These are phyloP conservation scores for Mastomys coucha DNA, from an alignment of 2,113 vertebrate species.

Conservation along the genomic window DNA sequence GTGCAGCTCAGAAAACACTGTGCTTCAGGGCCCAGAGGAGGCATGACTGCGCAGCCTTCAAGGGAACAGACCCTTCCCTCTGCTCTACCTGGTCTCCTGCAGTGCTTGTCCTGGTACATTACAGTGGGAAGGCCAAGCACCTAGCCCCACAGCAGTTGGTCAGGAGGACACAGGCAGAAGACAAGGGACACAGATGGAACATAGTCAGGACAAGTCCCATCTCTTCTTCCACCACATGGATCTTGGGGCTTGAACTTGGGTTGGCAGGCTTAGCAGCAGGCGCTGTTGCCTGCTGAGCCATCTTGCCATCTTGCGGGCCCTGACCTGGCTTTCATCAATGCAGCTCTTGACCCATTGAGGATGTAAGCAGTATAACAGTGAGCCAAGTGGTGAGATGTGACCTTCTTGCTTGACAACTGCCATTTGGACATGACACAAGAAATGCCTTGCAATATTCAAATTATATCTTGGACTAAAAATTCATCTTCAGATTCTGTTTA, in stretches of 20 bases:
- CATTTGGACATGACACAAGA: not conserved
- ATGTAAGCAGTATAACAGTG: not conserved
- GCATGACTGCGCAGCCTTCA: too few relatives aligned
- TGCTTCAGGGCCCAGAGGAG: not conserved
- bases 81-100: not conserved
- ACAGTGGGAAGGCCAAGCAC: not conserved
- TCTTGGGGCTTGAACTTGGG: not conserved
- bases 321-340: not conserved
- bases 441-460: not conserved
- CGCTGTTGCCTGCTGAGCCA: not conserved
- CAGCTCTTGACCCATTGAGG: not conserved
- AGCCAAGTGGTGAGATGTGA: not conserved
- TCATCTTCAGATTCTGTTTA: not conserved
- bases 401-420: not conserved
- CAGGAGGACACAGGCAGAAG: not conserved
- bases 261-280: not conserved
- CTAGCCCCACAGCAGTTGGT: too few relatives aligned
- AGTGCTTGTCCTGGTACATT: not conserved
- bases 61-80: not conserved
- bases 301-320: too few relatives aligned
- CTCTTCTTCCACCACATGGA: not conserved
- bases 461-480: constrained; percentile 5
- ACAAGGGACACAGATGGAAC: not conserved
- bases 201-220: not conserved
- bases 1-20: not conserved